Conservation (phyloP, 2,797 vertebrate species). For the Mallotus villosus region DNA sequence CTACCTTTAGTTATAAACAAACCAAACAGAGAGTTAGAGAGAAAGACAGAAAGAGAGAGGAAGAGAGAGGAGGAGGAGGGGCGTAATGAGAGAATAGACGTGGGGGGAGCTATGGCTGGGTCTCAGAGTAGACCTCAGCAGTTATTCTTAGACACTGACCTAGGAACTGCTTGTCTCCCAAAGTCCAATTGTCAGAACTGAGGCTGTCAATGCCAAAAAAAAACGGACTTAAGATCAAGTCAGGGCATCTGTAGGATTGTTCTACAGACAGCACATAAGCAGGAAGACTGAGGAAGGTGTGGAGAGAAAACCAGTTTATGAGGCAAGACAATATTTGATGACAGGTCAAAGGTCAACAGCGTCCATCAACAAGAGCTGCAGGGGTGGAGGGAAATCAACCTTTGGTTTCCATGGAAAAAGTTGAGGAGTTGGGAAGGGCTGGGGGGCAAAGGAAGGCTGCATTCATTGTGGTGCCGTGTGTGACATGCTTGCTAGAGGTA, state of each 20-base stretch:
- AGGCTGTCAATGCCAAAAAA: neutral
- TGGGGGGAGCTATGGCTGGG: slow-evolving; percentile 32
- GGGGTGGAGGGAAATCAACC: too few species aligned
- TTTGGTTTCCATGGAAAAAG: neutral
- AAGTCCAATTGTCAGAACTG: neutral
- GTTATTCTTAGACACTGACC: neutral
- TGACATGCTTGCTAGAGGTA: neutral
- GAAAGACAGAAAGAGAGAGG: slow-evolving; percentile 12
- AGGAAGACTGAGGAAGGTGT: neutral
- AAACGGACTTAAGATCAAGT: too few species aligned
- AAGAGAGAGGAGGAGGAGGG: too few species aligned
- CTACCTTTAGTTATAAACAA: slow-evolving; percentile 17
- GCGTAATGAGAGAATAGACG: neutral
- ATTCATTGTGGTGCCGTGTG: too few species aligned
- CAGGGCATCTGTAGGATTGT: too few species aligned
- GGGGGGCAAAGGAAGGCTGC: too few species aligned
- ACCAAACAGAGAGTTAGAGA: slow-evolving; percentile 14
- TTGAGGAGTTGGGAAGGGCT: neutral
- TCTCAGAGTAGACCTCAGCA: slow-evolving; percentile 38
- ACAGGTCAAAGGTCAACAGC: neutral
- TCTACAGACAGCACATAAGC: neutral
- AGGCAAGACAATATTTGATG: neutral
- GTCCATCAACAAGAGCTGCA: neutral
- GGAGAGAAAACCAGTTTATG: neutral
- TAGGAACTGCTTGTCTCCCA: neutral